These are phyloP conservation scores for Alectura lathami DNA, from an alignment of 2,113 vertebrate species.

Conservation along the genomic window DNA sequence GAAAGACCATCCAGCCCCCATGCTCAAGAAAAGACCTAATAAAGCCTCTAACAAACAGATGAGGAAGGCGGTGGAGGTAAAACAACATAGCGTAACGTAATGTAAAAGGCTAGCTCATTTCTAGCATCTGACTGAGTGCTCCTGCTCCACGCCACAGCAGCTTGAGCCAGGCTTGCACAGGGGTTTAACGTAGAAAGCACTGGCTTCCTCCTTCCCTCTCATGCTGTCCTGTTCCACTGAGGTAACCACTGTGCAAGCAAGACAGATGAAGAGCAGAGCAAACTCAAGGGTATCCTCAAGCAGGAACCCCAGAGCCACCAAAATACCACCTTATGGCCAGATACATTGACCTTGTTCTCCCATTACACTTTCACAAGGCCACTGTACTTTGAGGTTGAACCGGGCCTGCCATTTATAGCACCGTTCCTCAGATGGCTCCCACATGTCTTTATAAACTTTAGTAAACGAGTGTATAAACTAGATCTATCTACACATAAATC, in stretches of 20 bases:
- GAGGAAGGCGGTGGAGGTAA: background rate
- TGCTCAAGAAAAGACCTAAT: background rate
- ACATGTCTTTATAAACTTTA: constrained; percentile 46
- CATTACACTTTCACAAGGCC: background rate
- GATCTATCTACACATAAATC: constrained; percentile 20
- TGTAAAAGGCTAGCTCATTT: background rate
- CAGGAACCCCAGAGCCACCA: background rate
- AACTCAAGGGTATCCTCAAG: background rate
- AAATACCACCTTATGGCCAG: background rate
- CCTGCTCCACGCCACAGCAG: background rate
- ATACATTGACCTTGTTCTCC: background rate
- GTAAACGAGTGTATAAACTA: constrained; percentile 36
- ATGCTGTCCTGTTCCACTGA: background rate
- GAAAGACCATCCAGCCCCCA: background rate
- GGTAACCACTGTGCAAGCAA: background rate
- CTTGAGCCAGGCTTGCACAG: background rate
- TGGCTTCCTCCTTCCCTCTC: background rate
- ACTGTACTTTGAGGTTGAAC: background rate
- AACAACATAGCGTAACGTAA: too few species aligned
- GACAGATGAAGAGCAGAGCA: background rate
- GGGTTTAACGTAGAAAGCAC: background rate
- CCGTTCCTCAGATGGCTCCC: constrained; percentile 35
- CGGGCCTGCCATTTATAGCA: background rate
- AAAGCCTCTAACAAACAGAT: background rate
- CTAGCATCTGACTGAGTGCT: background rate